Percentiles rank a stretch among this genome's conserved stretches.
These are phyloP conservation scores for Cetonia aurata DNA, from an alignment of 2,888 invertebrate genomes.

Conservation along the genomic window DNA sequence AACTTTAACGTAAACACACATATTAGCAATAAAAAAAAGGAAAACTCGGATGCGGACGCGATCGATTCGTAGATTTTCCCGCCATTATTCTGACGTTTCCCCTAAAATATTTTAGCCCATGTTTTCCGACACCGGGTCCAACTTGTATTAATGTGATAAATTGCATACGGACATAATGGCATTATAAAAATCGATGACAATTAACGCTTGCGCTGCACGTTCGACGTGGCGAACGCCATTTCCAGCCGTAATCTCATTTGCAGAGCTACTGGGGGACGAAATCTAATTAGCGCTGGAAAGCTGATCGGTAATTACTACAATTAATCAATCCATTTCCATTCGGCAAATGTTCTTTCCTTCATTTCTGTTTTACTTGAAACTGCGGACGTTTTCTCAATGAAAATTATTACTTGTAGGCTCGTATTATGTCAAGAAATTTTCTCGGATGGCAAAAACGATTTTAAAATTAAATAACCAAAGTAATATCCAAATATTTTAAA, in stretches of 20 bases:
- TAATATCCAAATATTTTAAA: too few relatives aligned
- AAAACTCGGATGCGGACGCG: constrained; percentile 17
- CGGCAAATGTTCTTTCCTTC: constrained; percentile 57
- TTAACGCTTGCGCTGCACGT: constrained; percentile 66
- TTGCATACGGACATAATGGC: constrained; percentile 66
- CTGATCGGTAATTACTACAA: constrained; percentile 71
- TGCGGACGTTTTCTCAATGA: constrained; percentile 20
- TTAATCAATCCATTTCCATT: constrained; percentile 70
- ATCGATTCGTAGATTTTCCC: constrained; percentile 22
- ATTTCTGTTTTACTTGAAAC: constrained; percentile 26
- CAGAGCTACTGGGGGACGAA: constrained; percentile 64
- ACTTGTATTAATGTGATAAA: constrained; percentile 62
- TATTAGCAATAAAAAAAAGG: constrained; percentile 32
- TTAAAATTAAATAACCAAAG: too few relatives aligned
- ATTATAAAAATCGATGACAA: constrained; percentile 69
- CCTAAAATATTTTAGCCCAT: constrained; percentile 21
- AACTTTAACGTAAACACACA: constrained; percentile 43
- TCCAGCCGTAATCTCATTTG: constrained; percentile 68
- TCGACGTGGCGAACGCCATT: constrained; percentile 66
- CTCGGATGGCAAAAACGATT: too few relatives aligned
- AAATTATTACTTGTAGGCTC: not conserved
- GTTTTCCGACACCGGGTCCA: constrained; percentile 47
- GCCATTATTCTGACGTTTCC: constrained; percentile 8
- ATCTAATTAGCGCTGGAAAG: constrained; percentile 67
- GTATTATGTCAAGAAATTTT: too few relatives aligned